Evolutionary conservation across 1,140 invertebrate genomes (phyloP).

Genomic region (Geopemphigus sp.): DNA sequence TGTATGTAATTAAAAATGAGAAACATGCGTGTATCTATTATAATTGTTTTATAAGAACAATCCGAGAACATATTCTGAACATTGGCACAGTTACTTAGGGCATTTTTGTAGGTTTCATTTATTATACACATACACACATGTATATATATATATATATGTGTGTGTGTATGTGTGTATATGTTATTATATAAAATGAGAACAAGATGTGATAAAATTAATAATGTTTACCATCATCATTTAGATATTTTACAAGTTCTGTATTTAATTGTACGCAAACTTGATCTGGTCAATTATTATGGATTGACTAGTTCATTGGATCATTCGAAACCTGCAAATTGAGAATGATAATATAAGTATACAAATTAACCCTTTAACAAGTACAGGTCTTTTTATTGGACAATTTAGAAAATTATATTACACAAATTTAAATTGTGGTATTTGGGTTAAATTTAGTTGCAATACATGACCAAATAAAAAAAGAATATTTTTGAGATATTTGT

Average conservation of each 20-base stretch:
- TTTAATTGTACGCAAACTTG: constrained; percentile 8
- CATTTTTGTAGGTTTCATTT: constrained; percentile 26
- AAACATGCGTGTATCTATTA: constrained; percentile 16
- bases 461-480: no score
- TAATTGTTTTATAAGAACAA: background rate
- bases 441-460: no score
- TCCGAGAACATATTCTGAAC: constrained; percentile 4
- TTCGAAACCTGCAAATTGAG: constrained; percentile 28
- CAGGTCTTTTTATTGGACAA: no score
- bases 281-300: constrained; percentile 11
- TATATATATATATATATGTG: constrained; percentile 20
- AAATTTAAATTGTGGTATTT: no score
- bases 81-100: constrained; percentile 48
- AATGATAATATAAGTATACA: background rate
- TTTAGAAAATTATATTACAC: no score
- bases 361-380: no score
- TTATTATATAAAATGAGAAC: constrained; percentile 41
- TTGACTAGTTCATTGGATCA: constrained; percentile 17
- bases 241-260: constrained; percentile 19
- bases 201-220: constrained; percentile 27
- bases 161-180: no score
- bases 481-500: no score
- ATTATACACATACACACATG: constrained; percentile 20
- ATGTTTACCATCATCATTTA: constrained; percentile 25
- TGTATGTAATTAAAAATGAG: constrained; percentile 20